These are phyloP conservation scores for Asarcornis scutulata DNA, from an alignment of 2,113 vertebrate genomes.

Conservation along the genomic window DNA sequence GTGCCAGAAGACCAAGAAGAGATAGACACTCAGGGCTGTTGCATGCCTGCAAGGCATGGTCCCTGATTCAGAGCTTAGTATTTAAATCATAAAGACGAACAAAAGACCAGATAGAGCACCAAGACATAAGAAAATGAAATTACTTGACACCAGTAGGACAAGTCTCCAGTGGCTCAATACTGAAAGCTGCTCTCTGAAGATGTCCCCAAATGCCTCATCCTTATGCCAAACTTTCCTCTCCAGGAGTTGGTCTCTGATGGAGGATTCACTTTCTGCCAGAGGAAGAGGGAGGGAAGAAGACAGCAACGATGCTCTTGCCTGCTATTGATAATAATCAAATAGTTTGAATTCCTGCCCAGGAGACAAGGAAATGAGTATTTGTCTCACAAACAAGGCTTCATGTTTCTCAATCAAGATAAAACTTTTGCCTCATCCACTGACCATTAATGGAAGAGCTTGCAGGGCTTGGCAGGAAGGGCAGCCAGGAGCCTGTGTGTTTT, in stretches of 20 bases:
- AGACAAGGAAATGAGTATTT: background rate
- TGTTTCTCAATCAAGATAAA: constrained; percentile 24
- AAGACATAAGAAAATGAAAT: background rate
- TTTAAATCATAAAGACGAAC: background rate
- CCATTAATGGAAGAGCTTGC: background rate
- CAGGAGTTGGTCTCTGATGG: background rate
- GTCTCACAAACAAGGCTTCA: background rate
- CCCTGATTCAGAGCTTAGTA: background rate
- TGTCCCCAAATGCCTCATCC: background rate
- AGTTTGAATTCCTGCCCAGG: background rate
- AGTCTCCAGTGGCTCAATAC: background rate
- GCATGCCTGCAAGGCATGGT: background rate
- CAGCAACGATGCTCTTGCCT: background rate
- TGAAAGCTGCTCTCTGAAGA: background rate
- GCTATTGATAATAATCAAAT: constrained; percentile 26
- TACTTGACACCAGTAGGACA: background rate
- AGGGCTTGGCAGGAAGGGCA: background rate
- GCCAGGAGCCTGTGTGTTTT: background rate
- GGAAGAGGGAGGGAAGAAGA: background rate
- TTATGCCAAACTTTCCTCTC: background rate
- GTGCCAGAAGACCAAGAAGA: background rate
- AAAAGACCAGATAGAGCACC: background rate
- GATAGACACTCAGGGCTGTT: background rate
- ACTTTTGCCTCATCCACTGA: background rate
- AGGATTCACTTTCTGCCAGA: background rate